Conservation (phyloP, 2,888 invertebrate genomes). For the Allacma fusca region DNA sequence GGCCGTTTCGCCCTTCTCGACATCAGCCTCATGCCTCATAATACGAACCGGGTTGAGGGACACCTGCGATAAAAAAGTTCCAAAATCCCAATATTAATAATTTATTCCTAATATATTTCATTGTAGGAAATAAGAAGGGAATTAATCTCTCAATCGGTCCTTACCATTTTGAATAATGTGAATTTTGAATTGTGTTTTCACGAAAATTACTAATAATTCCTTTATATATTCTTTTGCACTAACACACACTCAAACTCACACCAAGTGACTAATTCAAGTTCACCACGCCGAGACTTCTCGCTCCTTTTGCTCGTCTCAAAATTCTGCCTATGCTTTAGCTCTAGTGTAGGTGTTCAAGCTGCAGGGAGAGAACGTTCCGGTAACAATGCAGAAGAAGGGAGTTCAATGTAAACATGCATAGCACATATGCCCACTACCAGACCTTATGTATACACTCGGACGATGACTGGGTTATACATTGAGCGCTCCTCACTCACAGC, state of each 20-base stretch:
- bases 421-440: too few species aligned
- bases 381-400: too few species aligned
- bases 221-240: neutral
- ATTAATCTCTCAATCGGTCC: neutral
- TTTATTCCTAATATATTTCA: neutral
- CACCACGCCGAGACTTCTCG: slow-evolving; percentile 24
- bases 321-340: too few species aligned
- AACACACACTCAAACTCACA: neutral
- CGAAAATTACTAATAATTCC: neutral
- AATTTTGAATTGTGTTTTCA: neutral
- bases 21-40: slow-evolving; percentile 94
- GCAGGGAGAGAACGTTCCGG: too few species aligned
- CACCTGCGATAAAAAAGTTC: slow-evolving; percentile 68
- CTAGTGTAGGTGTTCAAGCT: too few species aligned
- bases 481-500: too few species aligned
- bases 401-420: too few species aligned
- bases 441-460: too few species aligned
- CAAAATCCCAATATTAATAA: neutral
- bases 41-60: slow-evolving; percentile 93
- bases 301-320: slow-evolving; percentile 7
- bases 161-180: slow-evolving; percentile 36
- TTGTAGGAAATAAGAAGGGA: neutral
- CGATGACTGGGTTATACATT: too few species aligned
- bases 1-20: slow-evolving; percentile 97
- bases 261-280: slow-evolving; percentile 26